Base-by-base conservation (phyloP, 2,113 vertebrate species). In the Helogale parvula region DNA sequence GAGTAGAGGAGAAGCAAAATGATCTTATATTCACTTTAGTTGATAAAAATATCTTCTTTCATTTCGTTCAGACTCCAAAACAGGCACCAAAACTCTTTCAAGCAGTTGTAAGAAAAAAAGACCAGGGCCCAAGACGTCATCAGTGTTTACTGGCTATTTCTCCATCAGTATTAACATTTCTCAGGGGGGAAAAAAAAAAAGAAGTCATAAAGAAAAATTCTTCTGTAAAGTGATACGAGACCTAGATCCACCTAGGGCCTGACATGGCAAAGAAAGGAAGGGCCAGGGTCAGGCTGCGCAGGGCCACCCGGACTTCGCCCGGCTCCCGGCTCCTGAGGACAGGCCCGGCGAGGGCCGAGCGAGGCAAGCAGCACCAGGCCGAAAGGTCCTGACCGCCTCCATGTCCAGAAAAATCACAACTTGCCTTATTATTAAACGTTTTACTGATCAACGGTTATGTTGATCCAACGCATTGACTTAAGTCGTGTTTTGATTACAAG, bases 401-500 rank as follows among this genome's bases (percentile, higher is more conserved):
- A 72, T 41, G 41, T 7, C 35, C 71, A 60, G 23, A 72, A 68
- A 52, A 54, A 95, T 19, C 6, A 79, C 0, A 35, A 29, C 50
- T 91, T n/a, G 35, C 69, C 76, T 79, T 80, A 1, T 25, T 84
- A 76, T 23, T 96, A 94, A 87, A 94, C 80, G 76, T 41, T 94
- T 92, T 45, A 29, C 27, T 76, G 69, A 92, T 54, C 50, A 80
- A 63, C 9, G 80, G 65, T 35, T 66, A 54, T 33, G n/a, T 74
- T 47, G 45, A 90, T 41, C 29, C 80, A 90, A 74, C 29, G 38
- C 47, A 86, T 2, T 90, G 65, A 86, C 85, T 79, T 52, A 33
- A 66, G 52, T 72, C 16, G n/a, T 33, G 68, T 72, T 86, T 60
- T 76, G 57, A 54, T 29, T 33, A 2, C 1, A 93, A 85, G 65